phyloP scores from a whole-genome alignment of 2,797 vertebrate species.

The Helostoma temminkii region DNA sequence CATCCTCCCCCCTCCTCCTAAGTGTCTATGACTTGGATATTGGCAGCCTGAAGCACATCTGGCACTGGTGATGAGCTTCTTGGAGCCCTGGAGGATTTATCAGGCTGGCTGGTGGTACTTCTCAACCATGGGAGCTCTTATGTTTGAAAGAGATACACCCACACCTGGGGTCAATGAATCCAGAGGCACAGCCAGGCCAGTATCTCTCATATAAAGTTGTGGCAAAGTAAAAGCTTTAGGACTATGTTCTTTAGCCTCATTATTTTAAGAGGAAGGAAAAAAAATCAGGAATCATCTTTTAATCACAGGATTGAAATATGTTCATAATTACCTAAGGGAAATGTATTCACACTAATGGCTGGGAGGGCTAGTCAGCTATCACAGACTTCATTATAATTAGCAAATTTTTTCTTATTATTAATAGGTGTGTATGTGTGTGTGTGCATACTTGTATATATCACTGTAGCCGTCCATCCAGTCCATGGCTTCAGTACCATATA shows the following conservation, averaged over 20 bases:
- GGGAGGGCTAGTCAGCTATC: slow-evolving; percentile 64
- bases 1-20: slow-evolving; percentile 1
- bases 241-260: slow-evolving; percentile 46
- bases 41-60: slow-evolving; percentile 49
- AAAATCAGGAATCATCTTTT: slow-evolving; percentile 70
- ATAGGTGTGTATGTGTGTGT: slow-evolving; percentile 45
- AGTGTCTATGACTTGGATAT: slow-evolving; percentile 31
- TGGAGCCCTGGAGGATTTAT: slow-evolving; percentile 41
- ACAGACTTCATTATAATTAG: slow-evolving; percentile 74
- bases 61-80: slow-evolving; percentile 53
- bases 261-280: slow-evolving; percentile 45
- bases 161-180: slow-evolving; percentile 14
- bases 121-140: slow-evolving; percentile 18
- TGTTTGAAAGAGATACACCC: slow-evolving; percentile 27
- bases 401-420: slow-evolving; percentile 70
- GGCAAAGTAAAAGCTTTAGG: slow-evolving; percentile 31
- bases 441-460: background rate
- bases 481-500: slow-evolving; percentile 17
- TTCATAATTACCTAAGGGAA: slow-evolving; percentile 76
- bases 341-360: slow-evolving; percentile 75
- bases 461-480: slow-evolving; percentile 22
- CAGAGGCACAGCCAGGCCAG: background rate
- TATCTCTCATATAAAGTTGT: slow-evolving; percentile 35
- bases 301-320: slow-evolving; percentile 75
- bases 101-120: slow-evolving; percentile 18